Conservation (phyloP, 2,113 vertebrate species). For the Eubucco bourcierii region DNA sequence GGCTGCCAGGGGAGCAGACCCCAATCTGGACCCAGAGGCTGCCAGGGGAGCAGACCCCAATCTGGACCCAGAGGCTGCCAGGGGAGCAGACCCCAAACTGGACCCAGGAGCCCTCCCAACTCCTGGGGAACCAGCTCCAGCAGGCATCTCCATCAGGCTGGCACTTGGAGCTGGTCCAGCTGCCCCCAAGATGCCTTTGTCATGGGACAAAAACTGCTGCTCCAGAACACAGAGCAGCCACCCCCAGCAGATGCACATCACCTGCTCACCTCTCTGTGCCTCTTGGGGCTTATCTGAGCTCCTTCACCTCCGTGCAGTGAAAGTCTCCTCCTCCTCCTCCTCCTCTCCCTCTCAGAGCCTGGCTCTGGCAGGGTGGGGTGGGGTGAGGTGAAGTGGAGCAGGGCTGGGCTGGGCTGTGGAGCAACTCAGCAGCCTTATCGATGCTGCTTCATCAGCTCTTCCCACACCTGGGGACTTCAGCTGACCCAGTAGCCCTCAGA, state of each 20-base stretch:
- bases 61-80: fast-evolving
- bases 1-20: too few relatives aligned
- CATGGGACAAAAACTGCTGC: neutral
- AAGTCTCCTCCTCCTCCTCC: neutral
- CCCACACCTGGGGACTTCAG: neutral
- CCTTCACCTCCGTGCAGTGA: neutral
- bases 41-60: too few relatives aligned
- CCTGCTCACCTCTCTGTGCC: neutral
- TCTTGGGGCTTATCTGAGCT: neutral
- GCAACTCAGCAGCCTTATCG: neutral
- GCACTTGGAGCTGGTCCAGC: neutral
- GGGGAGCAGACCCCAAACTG: neutral
- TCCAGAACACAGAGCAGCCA: neutral
- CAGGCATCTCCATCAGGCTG: too few relatives aligned
- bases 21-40: neutral
- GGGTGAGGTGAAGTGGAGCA: neutral
- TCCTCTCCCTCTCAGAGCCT: neutral
- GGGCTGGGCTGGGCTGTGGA: neutral
- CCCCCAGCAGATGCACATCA: fast-evolving
- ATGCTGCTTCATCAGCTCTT: neutral
- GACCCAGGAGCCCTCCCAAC: neutral
- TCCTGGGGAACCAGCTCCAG: neutral
- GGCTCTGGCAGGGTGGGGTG: fast-evolving
- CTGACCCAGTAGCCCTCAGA: neutral
- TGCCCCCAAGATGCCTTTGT: too few relatives aligned